A percentile compares a stretch with the other conserved stretches of the same genome.
Conservation (phyloP, 2,888 invertebrate species). For the Lasioglossum oenotherae region DNA sequence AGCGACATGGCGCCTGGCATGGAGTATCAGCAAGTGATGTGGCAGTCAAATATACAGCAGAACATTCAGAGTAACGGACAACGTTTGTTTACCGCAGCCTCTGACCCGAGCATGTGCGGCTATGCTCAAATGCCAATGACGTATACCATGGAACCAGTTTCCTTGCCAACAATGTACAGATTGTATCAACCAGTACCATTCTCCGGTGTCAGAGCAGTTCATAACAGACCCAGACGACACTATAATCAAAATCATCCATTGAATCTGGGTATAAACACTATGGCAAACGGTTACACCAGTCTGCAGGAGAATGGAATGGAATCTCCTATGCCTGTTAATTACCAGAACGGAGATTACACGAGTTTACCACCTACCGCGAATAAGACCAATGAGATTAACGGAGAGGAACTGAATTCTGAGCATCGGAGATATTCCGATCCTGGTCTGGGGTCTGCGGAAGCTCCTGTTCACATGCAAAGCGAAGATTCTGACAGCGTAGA, state of each 20-base stretch:
- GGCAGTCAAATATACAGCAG: conserved; percentile 73
- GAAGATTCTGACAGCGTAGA: conserved; percentile 85
- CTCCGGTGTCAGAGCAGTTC: conserved; percentile 73
- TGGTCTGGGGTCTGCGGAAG: conserved; percentile 86
- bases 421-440: conserved; percentile 89
- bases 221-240: conserved; percentile 71
- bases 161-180: conserved; percentile 87
- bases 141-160: conserved; percentile 87
- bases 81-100: conserved; percentile 85
- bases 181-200: conserved; percentile 85
- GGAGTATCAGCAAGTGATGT: conserved; percentile 76
- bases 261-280: conserved; percentile 44
- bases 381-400: conserved; percentile 84
- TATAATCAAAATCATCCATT: conserved; percentile 62
- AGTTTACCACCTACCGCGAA: conserved; percentile 91
- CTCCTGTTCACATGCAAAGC: conserved; percentile 85
- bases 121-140: conserved; percentile 84
- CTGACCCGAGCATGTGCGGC: conserved; percentile 84
- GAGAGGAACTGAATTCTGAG: conserved; percentile 85
- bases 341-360: conserved; percentile 85
- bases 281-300: conserved; percentile 77
- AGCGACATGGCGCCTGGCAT: conserved; percentile 52
- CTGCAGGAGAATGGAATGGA: conserved; percentile 76
- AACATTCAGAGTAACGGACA: conserved; percentile 78
- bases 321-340: conserved; percentile 65